Conservation (phyloP, 1,140 invertebrate species). For the Eubasilissa regina region DNA sequence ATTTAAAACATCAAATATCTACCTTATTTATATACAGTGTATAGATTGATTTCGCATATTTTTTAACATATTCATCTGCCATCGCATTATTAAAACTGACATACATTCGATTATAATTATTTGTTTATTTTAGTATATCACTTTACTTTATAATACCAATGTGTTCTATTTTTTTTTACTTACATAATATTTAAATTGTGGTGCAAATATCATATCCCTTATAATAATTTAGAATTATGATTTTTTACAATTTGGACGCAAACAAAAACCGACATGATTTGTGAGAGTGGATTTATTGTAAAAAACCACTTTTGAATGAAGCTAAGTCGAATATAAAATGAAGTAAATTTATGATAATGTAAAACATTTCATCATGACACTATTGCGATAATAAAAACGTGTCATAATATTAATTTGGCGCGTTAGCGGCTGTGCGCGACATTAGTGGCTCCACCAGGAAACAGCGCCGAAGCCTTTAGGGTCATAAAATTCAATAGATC, state of each 20-base stretch:
- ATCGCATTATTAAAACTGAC: too few relatives aligned
- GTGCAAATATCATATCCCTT: too few relatives aligned
- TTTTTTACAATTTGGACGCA: neutral
- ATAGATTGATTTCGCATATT: too few relatives aligned
- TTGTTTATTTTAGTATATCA: too few relatives aligned
- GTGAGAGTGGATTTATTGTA: neutral
- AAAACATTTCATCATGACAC: constrained; percentile 36
- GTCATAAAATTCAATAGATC: constrained; percentile 34
- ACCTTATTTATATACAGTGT: too few relatives aligned
- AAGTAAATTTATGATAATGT: constrained; percentile 28
- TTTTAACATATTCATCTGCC: too few relatives aligned
- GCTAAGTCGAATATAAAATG: constrained; percentile 5
- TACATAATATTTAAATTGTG: too few relatives aligned
- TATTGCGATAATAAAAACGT: constrained; percentile 24
- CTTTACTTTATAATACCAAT: too few relatives aligned
- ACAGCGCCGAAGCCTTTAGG: neutral
- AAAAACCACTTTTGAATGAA: constrained; percentile 6
- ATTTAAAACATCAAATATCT: too few relatives aligned
- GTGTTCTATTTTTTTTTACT: too few relatives aligned
- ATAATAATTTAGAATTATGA: too few relatives aligned
- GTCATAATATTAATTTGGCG: constrained; percentile 36
- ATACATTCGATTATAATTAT: too few relatives aligned
- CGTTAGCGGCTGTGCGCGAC: constrained; percentile 32
- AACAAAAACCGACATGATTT: neutral
- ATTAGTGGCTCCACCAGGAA: constrained; percentile 5